phyloP scores from a whole-genome alignment of 1,140 invertebrate species.

The Cardiocondyla obscurior region DNA sequence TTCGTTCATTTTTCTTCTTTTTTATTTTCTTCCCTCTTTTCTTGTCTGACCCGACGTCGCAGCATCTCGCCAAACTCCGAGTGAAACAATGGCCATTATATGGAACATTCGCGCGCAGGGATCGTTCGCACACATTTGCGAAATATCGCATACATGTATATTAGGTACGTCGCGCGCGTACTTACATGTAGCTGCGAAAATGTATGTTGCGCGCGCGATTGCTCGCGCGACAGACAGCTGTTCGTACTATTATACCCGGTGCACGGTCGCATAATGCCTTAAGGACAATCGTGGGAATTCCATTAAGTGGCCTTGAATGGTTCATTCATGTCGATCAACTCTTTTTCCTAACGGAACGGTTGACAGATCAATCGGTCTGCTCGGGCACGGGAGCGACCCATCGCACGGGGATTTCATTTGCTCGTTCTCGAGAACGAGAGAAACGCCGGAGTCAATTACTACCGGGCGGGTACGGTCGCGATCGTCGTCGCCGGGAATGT shows the following conservation, averaged over 20 bases:
- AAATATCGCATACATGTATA: slow-evolving; percentile 34
- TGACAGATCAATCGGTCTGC: slow-evolving; percentile 82
- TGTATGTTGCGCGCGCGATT: background rate
- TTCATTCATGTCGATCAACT: slow-evolving; percentile 84
- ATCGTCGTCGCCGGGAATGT: slow-evolving; percentile 43
- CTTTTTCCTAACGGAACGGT: slow-evolving; percentile 78
- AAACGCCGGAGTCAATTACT: slow-evolving; percentile 66
- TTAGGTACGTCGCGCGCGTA: slow-evolving; percentile 31
- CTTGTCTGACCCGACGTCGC: slow-evolving; percentile 53
- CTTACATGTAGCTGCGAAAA: background rate
- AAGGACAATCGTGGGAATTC: slow-evolving; percentile 83
- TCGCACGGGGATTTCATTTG: slow-evolving; percentile 65
- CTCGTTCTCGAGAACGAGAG: slow-evolving; percentile 41
- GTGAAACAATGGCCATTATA: slow-evolving; percentile 77
- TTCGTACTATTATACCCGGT: slow-evolving; percentile 73
- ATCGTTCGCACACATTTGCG: slow-evolving; percentile 27
- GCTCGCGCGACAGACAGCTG: slow-evolving; percentile 64
- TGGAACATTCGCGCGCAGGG: slow-evolving; percentile 57
- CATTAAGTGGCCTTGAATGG: slow-evolving; percentile 83
- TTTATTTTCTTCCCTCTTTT: slow-evolving; percentile 13
- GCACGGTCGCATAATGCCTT: slow-evolving; percentile 79
- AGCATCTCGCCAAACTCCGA: slow-evolving; percentile 66
- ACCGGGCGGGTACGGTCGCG: slow-evolving; percentile 37
- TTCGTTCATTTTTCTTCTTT: background rate
- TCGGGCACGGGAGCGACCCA: slow-evolving; percentile 66